Evolutionary conservation across 2,888 invertebrate genomes (phyloP).

Genomic region (Chloromyia formosa): DNA sequence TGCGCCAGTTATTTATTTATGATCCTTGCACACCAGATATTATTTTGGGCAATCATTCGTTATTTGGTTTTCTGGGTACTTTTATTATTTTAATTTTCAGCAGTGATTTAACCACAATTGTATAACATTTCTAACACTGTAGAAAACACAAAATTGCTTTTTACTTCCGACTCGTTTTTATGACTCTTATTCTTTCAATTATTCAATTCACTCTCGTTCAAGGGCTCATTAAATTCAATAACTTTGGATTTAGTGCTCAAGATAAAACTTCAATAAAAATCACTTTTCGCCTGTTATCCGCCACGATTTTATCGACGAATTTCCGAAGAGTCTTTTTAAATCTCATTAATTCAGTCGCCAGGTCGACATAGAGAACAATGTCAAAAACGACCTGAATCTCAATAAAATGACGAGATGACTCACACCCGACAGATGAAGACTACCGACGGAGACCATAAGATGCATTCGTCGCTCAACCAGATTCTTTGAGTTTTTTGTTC

Average conservation of each 20-base stretch:
- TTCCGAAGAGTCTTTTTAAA: slow-evolving; percentile 21
- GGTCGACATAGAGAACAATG: not conserved
- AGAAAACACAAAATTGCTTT: no score
- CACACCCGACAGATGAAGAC: not conserved
- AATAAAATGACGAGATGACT: slow-evolving; percentile 3
- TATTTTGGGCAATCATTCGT: no score
- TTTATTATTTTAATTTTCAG: no score
- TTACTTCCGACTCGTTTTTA: not conserved
- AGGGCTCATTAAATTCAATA: slow-evolving; percentile 37
- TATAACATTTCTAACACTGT: no score
- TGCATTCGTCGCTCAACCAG: slow-evolving; percentile 4
- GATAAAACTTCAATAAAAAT: slow-evolving; percentile 32
- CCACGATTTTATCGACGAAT: slow-evolving; percentile 34
- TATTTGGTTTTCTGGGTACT: no score
- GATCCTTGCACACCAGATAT: no score
- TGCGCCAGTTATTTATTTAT: no score
- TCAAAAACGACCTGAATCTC: not conserved
- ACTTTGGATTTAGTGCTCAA: slow-evolving; percentile 13
- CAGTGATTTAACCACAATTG: no score
- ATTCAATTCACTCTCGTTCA: slow-evolving; percentile 12
- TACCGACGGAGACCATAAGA: not conserved
- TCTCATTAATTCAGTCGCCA: slow-evolving; percentile 32
- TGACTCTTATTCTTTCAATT: not conserved
- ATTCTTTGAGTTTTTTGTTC: slow-evolving; percentile 12
- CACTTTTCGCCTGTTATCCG: slow-evolving; percentile 31